Conservation (phyloP, 1,140 invertebrate species). For the Tenebrio molitor region DNA sequence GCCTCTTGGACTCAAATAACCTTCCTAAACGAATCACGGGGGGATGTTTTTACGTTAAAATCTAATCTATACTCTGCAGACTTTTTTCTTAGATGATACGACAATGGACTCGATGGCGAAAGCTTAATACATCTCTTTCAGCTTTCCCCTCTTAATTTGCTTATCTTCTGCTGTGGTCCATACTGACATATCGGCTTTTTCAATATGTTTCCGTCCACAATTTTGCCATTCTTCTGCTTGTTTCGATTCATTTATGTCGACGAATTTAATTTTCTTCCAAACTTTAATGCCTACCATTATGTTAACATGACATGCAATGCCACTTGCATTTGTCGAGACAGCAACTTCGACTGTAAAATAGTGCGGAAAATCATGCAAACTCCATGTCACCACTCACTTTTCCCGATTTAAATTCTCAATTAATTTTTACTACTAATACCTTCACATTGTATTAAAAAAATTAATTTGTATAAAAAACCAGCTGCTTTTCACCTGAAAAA, state of each 20-base stretch:
- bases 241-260: constrained; percentile 20
- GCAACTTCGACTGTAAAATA: too few relatives aligned
- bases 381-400: too few relatives aligned
- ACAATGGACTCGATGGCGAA: constrained; percentile 21
- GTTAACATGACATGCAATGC: constrained; percentile 3
- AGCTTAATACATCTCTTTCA: constrained; percentile 31
- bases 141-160: constrained; percentile 27
- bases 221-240: constrained; percentile 14
- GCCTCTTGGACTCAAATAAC: constrained; percentile 22
- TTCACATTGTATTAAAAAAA: too few relatives aligned
- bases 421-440: too few relatives aligned
- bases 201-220: not conserved
- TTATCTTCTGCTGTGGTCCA: constrained; percentile 19
- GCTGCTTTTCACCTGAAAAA: too few relatives aligned
- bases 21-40: constrained; percentile 11
- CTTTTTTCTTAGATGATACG: constrained; percentile 35
- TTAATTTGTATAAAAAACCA: too few relatives aligned
- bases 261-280: constrained; percentile 7
- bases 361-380: too few relatives aligned
- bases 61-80: constrained; percentile 37
- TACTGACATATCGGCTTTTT: constrained; percentile 7
- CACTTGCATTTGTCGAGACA: too few relatives aligned
- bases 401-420: too few relatives aligned
- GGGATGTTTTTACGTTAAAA: constrained; percentile 38
- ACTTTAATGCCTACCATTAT: not conserved